These are phyloP conservation scores for Morelia viridis DNA, from an alignment of 2,797 vertebrate species.

Conservation along the genomic window DNA sequence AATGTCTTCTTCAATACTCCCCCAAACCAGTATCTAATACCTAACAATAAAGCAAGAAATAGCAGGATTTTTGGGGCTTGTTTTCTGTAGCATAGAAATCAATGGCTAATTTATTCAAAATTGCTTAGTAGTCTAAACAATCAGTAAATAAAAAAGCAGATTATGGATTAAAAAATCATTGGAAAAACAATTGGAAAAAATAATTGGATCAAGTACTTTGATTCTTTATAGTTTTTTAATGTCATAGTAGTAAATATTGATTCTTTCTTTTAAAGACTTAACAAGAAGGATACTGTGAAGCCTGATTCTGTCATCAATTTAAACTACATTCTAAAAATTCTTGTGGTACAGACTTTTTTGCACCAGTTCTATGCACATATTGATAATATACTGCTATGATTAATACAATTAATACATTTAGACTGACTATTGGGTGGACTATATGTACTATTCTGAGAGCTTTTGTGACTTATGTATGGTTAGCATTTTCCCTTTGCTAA, in stretches of 20 bases:
- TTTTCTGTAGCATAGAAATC: not conserved
- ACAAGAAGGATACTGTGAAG: not conserved
- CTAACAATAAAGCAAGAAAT: not conserved
- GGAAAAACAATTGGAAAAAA: not conserved
- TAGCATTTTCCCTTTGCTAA: not conserved
- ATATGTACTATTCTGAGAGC: not conserved
- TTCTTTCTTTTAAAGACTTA: not conserved
- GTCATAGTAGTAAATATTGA: not conserved
- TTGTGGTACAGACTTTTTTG: not conserved
- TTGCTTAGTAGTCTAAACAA: not conserved
- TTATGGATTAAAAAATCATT: not conserved
- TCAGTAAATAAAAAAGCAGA: not conserved
- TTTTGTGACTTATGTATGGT: not conserved
- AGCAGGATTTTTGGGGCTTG: not conserved
- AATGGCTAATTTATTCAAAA: not conserved
- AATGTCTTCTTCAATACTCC: not conserved
- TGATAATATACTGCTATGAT: not conserved
- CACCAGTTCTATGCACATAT: not conserved
- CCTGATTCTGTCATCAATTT: not conserved
- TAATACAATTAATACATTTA: not conserved
- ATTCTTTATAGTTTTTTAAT: not conserved
- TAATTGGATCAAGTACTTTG: not conserved
- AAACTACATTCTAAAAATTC: not conserved
- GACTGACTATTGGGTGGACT: no score
- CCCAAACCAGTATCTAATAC: not conserved